These are phyloP conservation scores for Drosophila littoralis DNA, from an alignment of 1,140 invertebrate genomes.

Conservation along the genomic window DNA sequence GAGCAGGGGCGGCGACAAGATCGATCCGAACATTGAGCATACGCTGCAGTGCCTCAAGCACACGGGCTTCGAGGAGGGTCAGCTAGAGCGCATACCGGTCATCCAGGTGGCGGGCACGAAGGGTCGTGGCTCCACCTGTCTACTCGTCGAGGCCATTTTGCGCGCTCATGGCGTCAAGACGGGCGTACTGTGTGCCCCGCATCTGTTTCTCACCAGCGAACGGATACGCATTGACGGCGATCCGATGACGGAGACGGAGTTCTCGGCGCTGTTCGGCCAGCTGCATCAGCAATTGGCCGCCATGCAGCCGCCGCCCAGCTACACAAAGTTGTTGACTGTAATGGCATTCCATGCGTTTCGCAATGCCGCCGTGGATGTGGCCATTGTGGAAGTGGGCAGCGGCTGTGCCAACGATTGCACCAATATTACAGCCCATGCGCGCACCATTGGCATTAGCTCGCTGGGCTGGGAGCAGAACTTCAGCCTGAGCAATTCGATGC, in stretches of 20 bases:
- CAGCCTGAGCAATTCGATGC: constrained; percentile 93
- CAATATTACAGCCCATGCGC: constrained; percentile 93
- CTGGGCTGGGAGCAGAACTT: constrained; percentile 95
- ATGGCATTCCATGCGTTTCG: constrained; percentile 96
- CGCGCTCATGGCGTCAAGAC: constrained; percentile 93
- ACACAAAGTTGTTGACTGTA: constrained; percentile 97
- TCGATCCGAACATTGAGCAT: constrained; percentile 53
- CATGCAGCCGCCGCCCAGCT: constrained; percentile 92
- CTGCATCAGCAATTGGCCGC: constrained; percentile 88
- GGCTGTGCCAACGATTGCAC: constrained; percentile 97
- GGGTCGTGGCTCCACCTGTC: constrained; percentile 93
- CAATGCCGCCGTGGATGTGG: constrained; percentile 95
- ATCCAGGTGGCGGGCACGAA: constrained; percentile 71
- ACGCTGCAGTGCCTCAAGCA: constrained; percentile 53
- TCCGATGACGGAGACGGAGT: constrained; percentile 90
- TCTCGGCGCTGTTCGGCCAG: constrained; percentile 93
- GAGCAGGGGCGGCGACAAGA: neutral
- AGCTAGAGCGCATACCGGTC: constrained; percentile 52
- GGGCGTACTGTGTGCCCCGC: constrained; percentile 98
- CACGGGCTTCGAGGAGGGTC: constrained; percentile 27
- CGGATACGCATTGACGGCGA: constrained; percentile 95
- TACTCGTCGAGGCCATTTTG: constrained; percentile 95
- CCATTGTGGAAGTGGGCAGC: constrained; percentile 98
- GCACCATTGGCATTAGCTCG: constrained; percentile 91
- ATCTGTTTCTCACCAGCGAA: constrained; percentile 96